These are phyloP conservation scores for Electrona antarctica DNA, from an alignment of 2,113 vertebrate species.

Conservation along the genomic window DNA sequence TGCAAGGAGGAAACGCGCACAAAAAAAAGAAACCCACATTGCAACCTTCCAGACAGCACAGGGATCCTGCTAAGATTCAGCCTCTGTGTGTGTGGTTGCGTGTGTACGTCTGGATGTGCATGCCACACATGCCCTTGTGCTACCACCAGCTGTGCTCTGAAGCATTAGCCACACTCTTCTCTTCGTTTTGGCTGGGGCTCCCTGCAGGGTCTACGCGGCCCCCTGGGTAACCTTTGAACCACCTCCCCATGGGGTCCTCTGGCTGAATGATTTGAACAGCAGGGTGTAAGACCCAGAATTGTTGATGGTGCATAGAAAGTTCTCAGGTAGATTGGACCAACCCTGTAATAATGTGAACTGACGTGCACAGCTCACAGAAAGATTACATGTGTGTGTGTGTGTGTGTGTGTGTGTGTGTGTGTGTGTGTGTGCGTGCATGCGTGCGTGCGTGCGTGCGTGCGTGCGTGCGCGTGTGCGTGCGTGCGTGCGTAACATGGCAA, in stretches of 20 bases:
- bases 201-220: too few species aligned
- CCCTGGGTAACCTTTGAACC: too few species aligned
- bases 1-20: constrained; percentile 34
- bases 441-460: background rate
- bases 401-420: constrained; percentile 10
- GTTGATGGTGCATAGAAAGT: too few species aligned
- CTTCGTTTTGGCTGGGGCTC: too few species aligned
- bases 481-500: background rate
- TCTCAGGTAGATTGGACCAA: too few species aligned
- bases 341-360: too few species aligned
- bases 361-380: too few species aligned
- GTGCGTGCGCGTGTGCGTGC: background rate
- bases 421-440: constrained; percentile 13
- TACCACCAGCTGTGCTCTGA: background rate
- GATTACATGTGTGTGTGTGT: too few species aligned
- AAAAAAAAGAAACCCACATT: constrained; percentile 45
- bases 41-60: constrained; percentile 45
- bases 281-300: too few species aligned
- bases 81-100: constrained; percentile 13
- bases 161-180: background rate
- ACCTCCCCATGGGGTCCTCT: too few species aligned
- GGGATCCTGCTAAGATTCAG: constrained; percentile 40
- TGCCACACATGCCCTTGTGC: background rate
- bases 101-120: background rate
- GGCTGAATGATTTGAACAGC: too few species aligned